Base-by-base conservation (phyloP, 2,113 vertebrate genomes). In the Aramus guarauna region DNA sequence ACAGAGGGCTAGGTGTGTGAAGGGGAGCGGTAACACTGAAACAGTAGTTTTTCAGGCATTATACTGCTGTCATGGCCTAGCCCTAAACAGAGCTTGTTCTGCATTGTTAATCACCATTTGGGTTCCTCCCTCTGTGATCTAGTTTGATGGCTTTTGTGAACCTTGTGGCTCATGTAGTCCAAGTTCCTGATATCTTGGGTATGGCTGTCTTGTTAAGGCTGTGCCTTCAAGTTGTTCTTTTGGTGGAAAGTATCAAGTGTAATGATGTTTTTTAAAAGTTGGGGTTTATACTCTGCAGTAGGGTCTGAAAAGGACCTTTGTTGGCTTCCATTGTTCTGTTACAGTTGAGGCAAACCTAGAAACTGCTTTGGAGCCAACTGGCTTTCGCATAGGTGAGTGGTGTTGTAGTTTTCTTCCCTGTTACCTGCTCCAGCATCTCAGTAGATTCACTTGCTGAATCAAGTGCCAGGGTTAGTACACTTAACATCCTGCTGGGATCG, bases 1-100 rank as follows among this genome's bases (percentile, higher is more conserved):
- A 1, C 0, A 15, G 36, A 30, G 41, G 36, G 17, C n/a, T 37
- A 11, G 29, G 18, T 11, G 1, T 17, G 18, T 55, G 63, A 21
- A 47, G 60, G 74, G 32, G 15, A 12, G 13, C 30, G 55, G 34
- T 30, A 30, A 32, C 36, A 20, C 36, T 32, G 66, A 52, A 77
- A 22, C 48, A 34, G 48, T 13, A 19, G 9, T 52, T 60, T 41
- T 45, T 85, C n/a, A 62, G 77, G 43, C n/a, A 5, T 60, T 52
- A 2, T 7, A 2, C 6, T 62, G 14, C 30, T 85, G 9, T 24
- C 15, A 2, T 59, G n/a, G 21, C n/a, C 37, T 19, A 32, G 64
- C 63, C 83, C 32, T 34, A 32, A 84, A 7, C 1, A 62, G 63
- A 67, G 47, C 20, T 86, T 41, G 9, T 45, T 90, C 32, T 82